Conservation (phyloP, 64 coral and sea anemone genomes). For the Pocillopora verrucosa region DNA sequence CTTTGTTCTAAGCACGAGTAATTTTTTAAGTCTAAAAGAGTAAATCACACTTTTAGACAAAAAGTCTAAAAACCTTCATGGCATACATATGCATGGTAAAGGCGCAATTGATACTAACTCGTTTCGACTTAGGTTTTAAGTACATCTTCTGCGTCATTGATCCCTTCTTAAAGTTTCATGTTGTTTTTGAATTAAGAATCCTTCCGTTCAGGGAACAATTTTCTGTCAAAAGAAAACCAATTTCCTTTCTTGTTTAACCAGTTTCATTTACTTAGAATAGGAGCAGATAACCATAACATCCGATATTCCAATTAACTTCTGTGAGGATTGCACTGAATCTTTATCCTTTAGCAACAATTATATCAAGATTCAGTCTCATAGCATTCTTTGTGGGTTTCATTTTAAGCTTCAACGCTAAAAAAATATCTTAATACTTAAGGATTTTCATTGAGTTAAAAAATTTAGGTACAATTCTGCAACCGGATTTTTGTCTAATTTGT, state of each 20-base stretch:
- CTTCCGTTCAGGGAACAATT: conserved; percentile 6
- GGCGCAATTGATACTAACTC: background rate
- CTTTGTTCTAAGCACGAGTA: no score
- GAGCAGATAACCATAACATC: background rate
- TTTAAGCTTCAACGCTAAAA: background rate
- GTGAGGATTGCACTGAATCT: background rate
- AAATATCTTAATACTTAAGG: background rate
- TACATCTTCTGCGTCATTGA: background rate
- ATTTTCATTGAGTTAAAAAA: background rate
- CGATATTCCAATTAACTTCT: conserved; percentile 24
- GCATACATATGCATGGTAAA: background rate
- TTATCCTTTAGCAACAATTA: background rate
- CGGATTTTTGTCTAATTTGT: background rate
- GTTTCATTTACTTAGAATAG: background rate
- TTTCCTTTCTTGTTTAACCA: background rate
- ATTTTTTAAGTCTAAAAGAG: no score
- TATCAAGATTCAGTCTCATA: background rate
- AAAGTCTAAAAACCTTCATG: background rate
- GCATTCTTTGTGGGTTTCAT: background rate
- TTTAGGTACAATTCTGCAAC: background rate
- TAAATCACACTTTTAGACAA: background rate
- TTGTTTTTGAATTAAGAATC: background rate
- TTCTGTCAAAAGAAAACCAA: conserved; percentile 28
- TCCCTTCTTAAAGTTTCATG: background rate
- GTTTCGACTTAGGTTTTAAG: background rate